Evolutionary conservation across 2,113 vertebrate species (phyloP).

Genomic region (Lethenteron camtschaticum): DNA sequence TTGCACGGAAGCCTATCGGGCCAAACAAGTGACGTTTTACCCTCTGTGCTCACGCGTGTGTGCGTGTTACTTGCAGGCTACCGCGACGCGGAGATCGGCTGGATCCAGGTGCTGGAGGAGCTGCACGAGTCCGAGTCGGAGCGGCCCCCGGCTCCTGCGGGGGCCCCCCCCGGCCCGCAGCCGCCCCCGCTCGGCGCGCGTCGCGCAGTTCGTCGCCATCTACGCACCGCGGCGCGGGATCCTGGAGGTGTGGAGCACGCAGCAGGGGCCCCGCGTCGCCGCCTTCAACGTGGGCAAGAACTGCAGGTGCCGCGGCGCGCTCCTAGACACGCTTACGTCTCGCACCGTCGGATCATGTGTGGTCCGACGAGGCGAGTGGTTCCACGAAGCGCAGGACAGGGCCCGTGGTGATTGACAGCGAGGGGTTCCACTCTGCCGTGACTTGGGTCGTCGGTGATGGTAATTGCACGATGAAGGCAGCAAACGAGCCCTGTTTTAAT

Average conservation of each 20-base stretch:
- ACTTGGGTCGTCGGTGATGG: too few species aligned
- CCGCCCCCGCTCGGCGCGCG: constrained; percentile 21
- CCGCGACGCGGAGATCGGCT: constrained; percentile 69
- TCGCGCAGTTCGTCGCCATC: constrained; percentile 76
- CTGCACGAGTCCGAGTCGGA: constrained; percentile 46
- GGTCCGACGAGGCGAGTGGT: too few species aligned
- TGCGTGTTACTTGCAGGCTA: constrained; percentile 35
- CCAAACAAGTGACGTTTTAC: not conserved
- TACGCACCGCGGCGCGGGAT: constrained; percentile 79
- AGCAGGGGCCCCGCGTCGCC: constrained; percentile 73
- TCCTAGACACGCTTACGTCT: too few species aligned
- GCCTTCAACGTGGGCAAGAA: constrained; percentile 91
- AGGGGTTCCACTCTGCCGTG: too few species aligned
- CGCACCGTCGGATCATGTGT: too few species aligned
- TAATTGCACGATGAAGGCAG: too few species aligned
- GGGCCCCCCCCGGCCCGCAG: constrained; percentile 27
- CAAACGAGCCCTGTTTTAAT: too few species aligned
- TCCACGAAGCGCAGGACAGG: too few species aligned
- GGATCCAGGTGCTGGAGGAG: constrained; percentile 71
- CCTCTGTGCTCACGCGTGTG: not conserved
- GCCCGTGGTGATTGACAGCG: too few species aligned
- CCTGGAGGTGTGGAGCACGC: constrained; percentile 83
- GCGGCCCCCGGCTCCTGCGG: constrained; percentile 25
- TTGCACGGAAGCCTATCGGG: not conserved
- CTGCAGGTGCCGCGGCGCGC: constrained; percentile 37